These are phyloP conservation scores for Dasyornis broadbenti DNA, from an alignment of 2,113 vertebrate species.

Conservation along the genomic window DNA sequence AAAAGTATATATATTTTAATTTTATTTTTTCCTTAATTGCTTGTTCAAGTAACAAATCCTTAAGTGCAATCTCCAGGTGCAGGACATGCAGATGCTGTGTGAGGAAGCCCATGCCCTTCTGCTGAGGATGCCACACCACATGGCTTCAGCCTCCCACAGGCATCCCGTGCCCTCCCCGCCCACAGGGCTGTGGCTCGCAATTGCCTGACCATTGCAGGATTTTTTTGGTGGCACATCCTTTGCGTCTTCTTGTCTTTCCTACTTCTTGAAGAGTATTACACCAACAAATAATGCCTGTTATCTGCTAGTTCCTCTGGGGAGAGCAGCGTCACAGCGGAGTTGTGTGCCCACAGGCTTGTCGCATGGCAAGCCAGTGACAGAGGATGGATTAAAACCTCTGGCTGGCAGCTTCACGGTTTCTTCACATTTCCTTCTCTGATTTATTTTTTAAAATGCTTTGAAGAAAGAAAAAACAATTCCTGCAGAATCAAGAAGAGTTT, in stretches of 20 bases:
- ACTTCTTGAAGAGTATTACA: background rate
- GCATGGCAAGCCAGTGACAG: background rate
- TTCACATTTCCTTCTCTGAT: background rate
- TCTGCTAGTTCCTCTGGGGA: background rate
- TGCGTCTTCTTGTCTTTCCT: background rate
- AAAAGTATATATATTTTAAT: background rate
- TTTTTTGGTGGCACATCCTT: background rate
- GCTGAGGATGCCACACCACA: accelerated
- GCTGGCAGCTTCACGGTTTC: background rate
- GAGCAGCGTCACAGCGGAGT: background rate
- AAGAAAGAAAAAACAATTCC: background rate
- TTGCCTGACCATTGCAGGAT: no score
- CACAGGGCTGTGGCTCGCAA: accelerated
- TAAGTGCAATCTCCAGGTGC: no score
- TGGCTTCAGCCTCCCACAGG: background rate
- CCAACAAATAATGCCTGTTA: background rate
- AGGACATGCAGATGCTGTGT: accelerated
- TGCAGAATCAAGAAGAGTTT: background rate
- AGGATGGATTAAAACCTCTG: background rate
- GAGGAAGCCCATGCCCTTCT: background rate
- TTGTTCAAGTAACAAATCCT: background rate
- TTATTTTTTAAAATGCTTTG: background rate
- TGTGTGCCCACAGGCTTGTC: background rate
- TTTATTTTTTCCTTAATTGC: background rate
- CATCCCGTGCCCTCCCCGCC: accelerated